Conservation (phyloP, 2,113 vertebrate species). For the Indri indri region DNA sequence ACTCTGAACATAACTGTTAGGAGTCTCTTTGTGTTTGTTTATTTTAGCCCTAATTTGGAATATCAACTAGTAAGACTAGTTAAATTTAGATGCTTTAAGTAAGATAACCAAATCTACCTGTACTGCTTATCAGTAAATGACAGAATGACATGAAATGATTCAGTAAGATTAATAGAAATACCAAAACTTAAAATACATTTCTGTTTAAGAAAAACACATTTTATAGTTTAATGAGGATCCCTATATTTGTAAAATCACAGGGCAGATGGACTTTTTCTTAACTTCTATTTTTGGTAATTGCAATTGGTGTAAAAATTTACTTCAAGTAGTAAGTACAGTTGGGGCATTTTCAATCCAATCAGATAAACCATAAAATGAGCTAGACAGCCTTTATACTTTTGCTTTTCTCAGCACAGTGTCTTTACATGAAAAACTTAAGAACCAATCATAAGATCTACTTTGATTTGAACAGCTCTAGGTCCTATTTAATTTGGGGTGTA, state of each 20-base stretch:
- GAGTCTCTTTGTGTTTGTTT: background rate
- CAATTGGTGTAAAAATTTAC: conserved; percentile 16
- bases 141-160: background rate
- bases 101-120: background rate
- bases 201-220: conserved; percentile 37
- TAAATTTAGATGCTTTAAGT: background rate
- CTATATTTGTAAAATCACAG: background rate
- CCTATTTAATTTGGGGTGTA: background rate
- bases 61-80: background rate
- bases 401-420: background rate
- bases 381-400: background rate
- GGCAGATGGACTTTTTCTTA: background rate
- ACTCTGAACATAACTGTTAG: background rate
- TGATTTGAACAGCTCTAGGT: background rate
- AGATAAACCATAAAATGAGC: background rate
- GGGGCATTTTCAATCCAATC: conserved; percentile 12
- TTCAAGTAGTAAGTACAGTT: background rate
- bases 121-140: background rate
- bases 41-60: background rate
- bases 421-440: background rate
- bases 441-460: background rate
- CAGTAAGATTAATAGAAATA: background rate
- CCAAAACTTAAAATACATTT: conserved; percentile 47
- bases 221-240: background rate
- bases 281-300: background rate